A percentile compares a stretch with the other conserved stretches of the same genome.
Conservation (phyloP, 2,113 vertebrate species). For the Oncorhynchus gorbuscha region DNA sequence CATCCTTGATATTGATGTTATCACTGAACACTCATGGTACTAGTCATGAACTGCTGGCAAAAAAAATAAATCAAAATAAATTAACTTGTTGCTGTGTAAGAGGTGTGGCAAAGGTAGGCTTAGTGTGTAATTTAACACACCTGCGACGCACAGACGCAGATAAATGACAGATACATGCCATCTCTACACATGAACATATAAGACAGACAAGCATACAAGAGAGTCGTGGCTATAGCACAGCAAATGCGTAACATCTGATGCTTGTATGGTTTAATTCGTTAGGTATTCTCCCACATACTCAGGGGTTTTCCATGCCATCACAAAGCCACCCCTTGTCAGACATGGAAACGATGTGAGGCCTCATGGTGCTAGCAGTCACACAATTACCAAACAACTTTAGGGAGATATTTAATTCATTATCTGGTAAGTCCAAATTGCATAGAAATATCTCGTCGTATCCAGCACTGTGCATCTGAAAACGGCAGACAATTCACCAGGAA, state of each 20-base stretch:
- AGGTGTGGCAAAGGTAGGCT: background rate
- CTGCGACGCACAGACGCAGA: background rate
- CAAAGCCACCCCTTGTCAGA: background rate
- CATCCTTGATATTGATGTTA: background rate
- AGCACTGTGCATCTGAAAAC: too few relatives aligned
- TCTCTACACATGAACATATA: too few relatives aligned
- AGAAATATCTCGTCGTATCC: too few relatives aligned
- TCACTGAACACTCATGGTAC: background rate
- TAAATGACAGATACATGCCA: background rate
- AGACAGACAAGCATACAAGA: background rate
- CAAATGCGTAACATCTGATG: background rate
- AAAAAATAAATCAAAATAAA: too few relatives aligned
- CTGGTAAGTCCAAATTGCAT: too few relatives aligned
- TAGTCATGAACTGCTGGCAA: background rate
- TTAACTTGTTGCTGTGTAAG: background rate
- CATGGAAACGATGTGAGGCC: slow-evolving; percentile 2
- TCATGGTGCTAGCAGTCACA: background rate
- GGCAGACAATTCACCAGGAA: too few relatives aligned
- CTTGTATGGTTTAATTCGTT: background rate
- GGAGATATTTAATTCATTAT: too few relatives aligned
- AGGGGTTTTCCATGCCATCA: background rate
- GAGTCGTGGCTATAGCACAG: background rate
- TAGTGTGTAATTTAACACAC: too few relatives aligned
- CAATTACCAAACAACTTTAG: background rate
- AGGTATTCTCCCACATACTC: background rate